Conservation (phyloP, 2,888 invertebrate species). For the Cheilosia vernalis region DNA sequence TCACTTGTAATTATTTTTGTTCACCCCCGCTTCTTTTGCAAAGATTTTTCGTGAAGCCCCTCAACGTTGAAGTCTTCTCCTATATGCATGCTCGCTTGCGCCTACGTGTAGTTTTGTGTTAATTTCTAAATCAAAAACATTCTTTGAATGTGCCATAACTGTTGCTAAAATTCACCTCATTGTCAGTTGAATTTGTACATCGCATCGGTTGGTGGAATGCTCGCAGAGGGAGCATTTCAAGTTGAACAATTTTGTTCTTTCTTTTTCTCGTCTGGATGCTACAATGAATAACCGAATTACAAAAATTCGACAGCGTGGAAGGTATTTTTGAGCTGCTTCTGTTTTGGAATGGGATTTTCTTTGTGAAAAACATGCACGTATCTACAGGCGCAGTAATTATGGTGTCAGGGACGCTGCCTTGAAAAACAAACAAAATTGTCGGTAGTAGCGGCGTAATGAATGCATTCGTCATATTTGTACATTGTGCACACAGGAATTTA, state of each 20-base stretch:
- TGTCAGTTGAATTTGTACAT: conserved; percentile 24
- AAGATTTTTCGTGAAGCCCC: conserved; percentile 28
- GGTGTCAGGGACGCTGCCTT: no score
- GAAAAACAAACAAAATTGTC: no score
- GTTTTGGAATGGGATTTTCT: not conserved
- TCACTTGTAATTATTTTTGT: conserved; percentile 47
- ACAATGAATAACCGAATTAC: not conserved
- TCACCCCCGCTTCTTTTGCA: not conserved
- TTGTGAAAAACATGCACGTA: not conserved
- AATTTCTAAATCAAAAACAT: conserved; percentile 5
- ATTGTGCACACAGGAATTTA: no score
- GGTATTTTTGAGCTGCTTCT: not conserved
- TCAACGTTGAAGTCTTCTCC: conserved; percentile 8
- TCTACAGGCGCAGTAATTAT: no score
- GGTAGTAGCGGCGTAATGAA: no score
- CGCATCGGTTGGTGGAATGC: not conserved
- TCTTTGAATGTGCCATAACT: not conserved
- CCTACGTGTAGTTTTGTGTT: conserved; percentile 19
- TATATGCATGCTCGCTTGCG: not conserved
- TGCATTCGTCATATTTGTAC: no score
- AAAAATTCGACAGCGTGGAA: not conserved
- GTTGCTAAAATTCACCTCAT: conserved; percentile 31
- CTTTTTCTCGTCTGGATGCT: not conserved
- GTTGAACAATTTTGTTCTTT: not conserved
- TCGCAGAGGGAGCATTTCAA: conserved; percentile 1